Evolutionary conservation across 2,888 invertebrate genomes (phyloP), one percentile per base, ranked within the genome.

Genomic region (Actias luna): DNA sequence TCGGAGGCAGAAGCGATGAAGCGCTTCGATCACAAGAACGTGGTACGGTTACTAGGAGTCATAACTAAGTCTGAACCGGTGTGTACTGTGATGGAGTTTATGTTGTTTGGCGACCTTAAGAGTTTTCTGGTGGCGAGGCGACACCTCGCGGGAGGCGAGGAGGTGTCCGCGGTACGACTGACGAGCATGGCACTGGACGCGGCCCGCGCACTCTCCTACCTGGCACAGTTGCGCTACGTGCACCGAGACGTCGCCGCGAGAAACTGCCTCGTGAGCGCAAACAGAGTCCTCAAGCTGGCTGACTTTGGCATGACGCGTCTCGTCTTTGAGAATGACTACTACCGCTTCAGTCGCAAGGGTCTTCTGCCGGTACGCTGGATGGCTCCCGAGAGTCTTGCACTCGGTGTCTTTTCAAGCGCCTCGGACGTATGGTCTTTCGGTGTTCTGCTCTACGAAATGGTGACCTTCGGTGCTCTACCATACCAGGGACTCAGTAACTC

Each of bases 1-100:
- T 96, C 97, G 61, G 98, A 98, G 85, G 98, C 98, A 1, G 98
- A 98, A 82, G 96, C 97, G 27, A 98, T 98, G 98, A 98, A 98
- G 82, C 94, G 97, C 58, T 98, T 98, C 84, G 96, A 97, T 63
- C 98, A 98, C 83, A 95, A 95, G 76, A 98, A 98, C 83, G 96
- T 98, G 62, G 96, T 98, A 16, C 94, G 95, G 71, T 89, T 98
- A 35, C 87, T 98, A 25, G 98, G 96, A 0, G 98, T 98, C 14
- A 97, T 97, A 74, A 96, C 98, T 0, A 95, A 96, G 77, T 95
- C 94, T 57, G 97, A 98, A 76, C 98, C 98, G 0, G 96, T 98
- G 57, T 96, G 97, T 79, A 97, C 97, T 0, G 95, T 98, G 16
- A 98, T 98, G 98, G 98, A 98, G 85, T 98, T 97, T 79, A 97